Evolutionary conservation across 2,888 invertebrate genomes (phyloP).

Genomic region (Limenitis arthemis): DNA sequence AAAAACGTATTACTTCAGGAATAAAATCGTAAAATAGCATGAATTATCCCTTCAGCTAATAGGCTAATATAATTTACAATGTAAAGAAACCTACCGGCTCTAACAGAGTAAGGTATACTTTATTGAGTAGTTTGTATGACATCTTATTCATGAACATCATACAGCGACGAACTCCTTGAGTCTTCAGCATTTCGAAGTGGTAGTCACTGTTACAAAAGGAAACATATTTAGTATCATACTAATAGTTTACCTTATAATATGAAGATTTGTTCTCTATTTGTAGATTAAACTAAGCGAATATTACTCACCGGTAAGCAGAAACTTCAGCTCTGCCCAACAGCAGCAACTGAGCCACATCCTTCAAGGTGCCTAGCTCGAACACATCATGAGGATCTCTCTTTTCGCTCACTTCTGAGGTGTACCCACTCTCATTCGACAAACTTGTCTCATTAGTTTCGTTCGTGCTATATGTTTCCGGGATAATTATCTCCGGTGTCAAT

Average conservation of each 20-base stretch:
- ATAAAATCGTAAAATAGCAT: no score
- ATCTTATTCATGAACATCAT: conserved; percentile 84
- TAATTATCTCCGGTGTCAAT: conserved; percentile 37
- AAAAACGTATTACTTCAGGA: no score
- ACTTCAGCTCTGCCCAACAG: conserved; percentile 56
- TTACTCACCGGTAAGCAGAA: conserved; percentile 58
- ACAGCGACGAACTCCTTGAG: conserved; percentile 87
- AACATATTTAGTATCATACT: no score
- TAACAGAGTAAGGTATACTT: conserved; percentile 77
- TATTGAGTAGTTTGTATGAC: conserved; percentile 77
- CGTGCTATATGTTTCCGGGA: conserved; percentile 33
- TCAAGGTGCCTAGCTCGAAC: conserved; percentile 66
- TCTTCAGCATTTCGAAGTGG: conserved; percentile 90
- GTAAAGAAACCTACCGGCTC: conserved; percentile 19
- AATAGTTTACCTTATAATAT: no score
- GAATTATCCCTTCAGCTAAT: not conserved
- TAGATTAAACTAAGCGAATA: not conserved
- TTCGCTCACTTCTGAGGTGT: conserved; percentile 26
- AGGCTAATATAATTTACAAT: not conserved
- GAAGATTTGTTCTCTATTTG: no score
- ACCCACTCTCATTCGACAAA: conserved; percentile 45
- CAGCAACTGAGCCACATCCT: conserved; percentile 59
- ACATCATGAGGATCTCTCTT: conserved; percentile 39
- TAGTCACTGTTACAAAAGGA: conserved; percentile 75
- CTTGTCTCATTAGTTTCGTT: conserved; percentile 30